Evolutionary conservation across 2,888 invertebrate species (phyloP), one percentile per base, ranked within the genome.

Genomic region (Girardia tigrina): DNA sequence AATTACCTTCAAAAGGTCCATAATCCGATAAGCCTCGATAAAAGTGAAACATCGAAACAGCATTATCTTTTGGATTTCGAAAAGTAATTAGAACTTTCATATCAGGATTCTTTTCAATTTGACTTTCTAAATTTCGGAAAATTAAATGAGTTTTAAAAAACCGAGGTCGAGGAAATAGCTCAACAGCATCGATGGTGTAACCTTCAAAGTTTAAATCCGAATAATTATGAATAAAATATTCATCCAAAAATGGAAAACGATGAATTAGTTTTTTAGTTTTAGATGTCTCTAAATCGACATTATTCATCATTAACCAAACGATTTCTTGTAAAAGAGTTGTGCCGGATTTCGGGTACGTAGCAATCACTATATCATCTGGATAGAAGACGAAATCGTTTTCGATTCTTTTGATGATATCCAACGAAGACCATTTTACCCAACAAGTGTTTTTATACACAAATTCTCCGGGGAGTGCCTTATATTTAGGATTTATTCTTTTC

Each of bases 291-390:
- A 69, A 26, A 56, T 78, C 77, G 20, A 74, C 77, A 26, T 76
- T 70, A 29, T 78, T 72, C 0, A 27, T 28, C n/a, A 78, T 27
- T 26, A 78, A 36, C 75, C 77, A 78, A 12, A 56, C 73, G 28
- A 78, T 75, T 56, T 78, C 77, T 71, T 78, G 78, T 2, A 76
- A 26, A 73, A 78, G 70, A 6, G 78, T 78, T 29, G 77, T 78
- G 14, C 78, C 78, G 26, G 76, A 36, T 70, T 77, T 77, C 0
- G 77, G 77, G 27, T 72, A 77, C 12, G 77, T 77, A 1, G 77
- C 77, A 1, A 77, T 28, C 1, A 77, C 26, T 14, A 77, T 16
- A 73, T 77, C 77, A 29, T 77, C 77, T 1, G 71, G 29, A 12
- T 16, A 56, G 29, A 77, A 77, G 6, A 23, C n/a, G 8, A 77